These are phyloP conservation scores for Lapara coniferarum DNA, from an alignment of 2,888 invertebrate species.

Conservation along the genomic window DNA sequence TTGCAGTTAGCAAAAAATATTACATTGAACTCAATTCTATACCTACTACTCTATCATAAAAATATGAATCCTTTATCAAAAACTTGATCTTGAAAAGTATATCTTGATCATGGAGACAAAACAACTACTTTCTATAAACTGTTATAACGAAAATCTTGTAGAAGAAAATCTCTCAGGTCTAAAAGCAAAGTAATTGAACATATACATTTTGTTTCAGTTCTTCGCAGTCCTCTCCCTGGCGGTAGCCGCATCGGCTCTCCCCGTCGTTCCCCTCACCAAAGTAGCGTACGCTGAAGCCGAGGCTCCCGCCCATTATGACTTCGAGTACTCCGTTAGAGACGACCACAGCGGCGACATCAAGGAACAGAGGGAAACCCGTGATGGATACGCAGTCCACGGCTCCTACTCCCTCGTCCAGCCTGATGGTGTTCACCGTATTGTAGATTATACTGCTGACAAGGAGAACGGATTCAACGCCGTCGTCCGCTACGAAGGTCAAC, in stretches of 20 bases:
- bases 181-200: slow-evolving; percentile 15
- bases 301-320: slow-evolving; percentile 73
- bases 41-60: too few species aligned
- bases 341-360: slow-evolving; percentile 74
- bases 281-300: slow-evolving; percentile 65
- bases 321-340: slow-evolving; percentile 75
- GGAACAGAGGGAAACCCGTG: slow-evolving; percentile 73
- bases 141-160: not conserved
- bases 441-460: slow-evolving; percentile 75
- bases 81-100: too few species aligned
- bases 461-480: slow-evolving; percentile 74
- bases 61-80: too few species aligned
- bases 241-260: slow-evolving; percentile 52
- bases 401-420: slow-evolving; percentile 77
- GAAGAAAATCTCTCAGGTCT: not conserved
- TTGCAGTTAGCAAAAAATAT: slow-evolving; percentile 24
- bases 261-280: slow-evolving; percentile 55
- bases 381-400: slow-evolving; percentile 73
- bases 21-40: too few species aligned
- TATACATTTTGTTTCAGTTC: slow-evolving; percentile 48
- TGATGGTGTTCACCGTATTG: slow-evolving; percentile 73
- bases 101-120: too few species aligned
- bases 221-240: slow-evolving; percentile 62
- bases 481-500: slow-evolving; percentile 73
- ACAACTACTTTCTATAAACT: too few species aligned